Evolutionary conservation across 2,888 invertebrate species (phyloP), one percentile per base, ranked within the genome.

Genomic region (Eupsilia transversa): DNA sequence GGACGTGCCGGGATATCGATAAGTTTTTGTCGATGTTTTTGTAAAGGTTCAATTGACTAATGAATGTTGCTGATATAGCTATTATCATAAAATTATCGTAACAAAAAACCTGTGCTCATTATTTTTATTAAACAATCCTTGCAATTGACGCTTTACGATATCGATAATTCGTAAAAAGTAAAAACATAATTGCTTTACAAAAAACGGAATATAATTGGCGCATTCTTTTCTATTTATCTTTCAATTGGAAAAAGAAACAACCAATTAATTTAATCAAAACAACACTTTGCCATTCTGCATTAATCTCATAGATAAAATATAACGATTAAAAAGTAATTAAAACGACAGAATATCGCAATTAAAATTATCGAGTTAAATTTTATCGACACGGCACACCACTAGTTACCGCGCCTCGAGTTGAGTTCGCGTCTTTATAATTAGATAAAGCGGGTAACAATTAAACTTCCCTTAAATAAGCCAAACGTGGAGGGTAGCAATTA

Each of bases 401-500:
- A 89, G 81, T 87, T 86, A 84, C 61, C 88, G 84, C 84, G 80
- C 79, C 88, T 79, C 84, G 91, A 92, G 92, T 91, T 92, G 91
- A 94, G 93, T 91, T 88, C 87, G 90, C 92, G 94, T 94, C 94
- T 95, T 94, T 92, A 93, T 96, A 96, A 96, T 96, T 96, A 94
- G 94, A 96, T 96, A 94, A 94, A 94, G 94, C 90, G 94, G 91
- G 92, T 93, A 91, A 93, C 94, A 95, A 96, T 96, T 94, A 95
- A 96, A 96, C 94, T 95, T 94, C 92, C 93, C 94, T 95, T 95
- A 95, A 96, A 96, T 95, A 95, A 95, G 94, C 94, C 94, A 95
- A 95, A 93, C 92, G 91, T 89, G 87, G 91, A 87, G 91, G 91
- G 92, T 88, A 91, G 93, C 94, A 95, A 95, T 95, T 96, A 95